These are phyloP conservation scores for Dromococcyx pavoninus DNA, from an alignment of 2,797 vertebrate species.

Conservation along the genomic window DNA sequence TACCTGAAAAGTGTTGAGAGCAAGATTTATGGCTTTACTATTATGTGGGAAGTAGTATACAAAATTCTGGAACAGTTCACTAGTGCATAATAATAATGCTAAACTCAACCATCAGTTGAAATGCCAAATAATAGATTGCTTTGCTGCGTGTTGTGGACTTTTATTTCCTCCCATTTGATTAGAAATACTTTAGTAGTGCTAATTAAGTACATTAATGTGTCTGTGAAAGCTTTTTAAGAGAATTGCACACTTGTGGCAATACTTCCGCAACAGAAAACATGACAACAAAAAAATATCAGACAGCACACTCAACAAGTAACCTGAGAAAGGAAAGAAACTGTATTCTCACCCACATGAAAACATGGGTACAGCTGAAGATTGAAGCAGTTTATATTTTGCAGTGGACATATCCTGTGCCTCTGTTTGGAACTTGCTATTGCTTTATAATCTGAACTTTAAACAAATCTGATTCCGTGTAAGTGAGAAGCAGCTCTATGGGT, in stretches of 20 bases:
- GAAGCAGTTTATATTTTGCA: neutral
- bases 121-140: neutral
- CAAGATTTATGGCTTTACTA: too few relatives aligned
- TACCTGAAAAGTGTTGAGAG: too few relatives aligned
- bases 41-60: too few relatives aligned
- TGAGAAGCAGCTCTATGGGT: neutral
- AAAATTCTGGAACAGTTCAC: too few relatives aligned
- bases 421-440: neutral
- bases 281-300: neutral
- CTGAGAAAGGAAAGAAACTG: neutral
- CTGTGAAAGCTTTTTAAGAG: neutral
- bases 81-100: neutral
- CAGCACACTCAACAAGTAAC: neutral
- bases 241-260: neutral
- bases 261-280: neutral
- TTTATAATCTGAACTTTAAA: neutral
- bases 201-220: neutral
- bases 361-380: neutral
- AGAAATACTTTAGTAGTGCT: neutral
- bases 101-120: neutral
- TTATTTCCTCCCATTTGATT: neutral
- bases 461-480: neutral
- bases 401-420: neutral
- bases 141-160: neutral
- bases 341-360: neutral